Base-by-base conservation (phyloP, 1,140 invertebrate genomes). In the Ooceraea biroi region DNA sequence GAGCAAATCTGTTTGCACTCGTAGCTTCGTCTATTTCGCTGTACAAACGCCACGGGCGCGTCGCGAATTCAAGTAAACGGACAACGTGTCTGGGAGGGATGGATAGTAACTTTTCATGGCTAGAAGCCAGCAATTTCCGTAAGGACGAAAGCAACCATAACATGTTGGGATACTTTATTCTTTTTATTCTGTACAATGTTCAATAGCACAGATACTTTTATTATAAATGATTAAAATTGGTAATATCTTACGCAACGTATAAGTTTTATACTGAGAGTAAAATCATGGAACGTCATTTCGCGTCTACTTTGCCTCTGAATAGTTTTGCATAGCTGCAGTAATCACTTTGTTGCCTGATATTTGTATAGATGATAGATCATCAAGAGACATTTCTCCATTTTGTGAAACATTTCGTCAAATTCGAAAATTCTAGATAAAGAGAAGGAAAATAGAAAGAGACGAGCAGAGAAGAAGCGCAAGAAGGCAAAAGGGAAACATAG, bases 1-100 rank as follows among this genome's bases (percentile, higher is more conserved):
- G 36, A 12, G 55, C 19, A 68, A 84, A 73, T 77, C 72, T 77
- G 73, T 84, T 77, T 84, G 61, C 72, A 27, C 46, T 77, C 63
- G 12, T 46, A 50, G 52, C 41, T 77, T 83, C 63, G 36, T 46
- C 72, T 77, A 77, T 77, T 84, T 60, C 73, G 50, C 44, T 68
- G 55, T 84, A 60, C 73, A 84, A 84, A 77, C 82, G 52, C 55
- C 71, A 74, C 36, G 55, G 22, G 12, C 58, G 71, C 58, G n/a
- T 50, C 44, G 41, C 57, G 73, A 17, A 77, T 65, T 17, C 71
- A 52, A 73, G 52, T 58, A 73, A 73, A 73, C 71, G 71, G 41
- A 58, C 36, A 73, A 58, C 52, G 36, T 19, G 19, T 36, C 0
- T 19, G n/a, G n/a, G 36, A 30, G 22, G 14, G 12, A 8, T 44